These are phyloP conservation scores for Therioaphis trifolii DNA, from an alignment of 2,888 invertebrate genomes.

Conservation along the genomic window DNA sequence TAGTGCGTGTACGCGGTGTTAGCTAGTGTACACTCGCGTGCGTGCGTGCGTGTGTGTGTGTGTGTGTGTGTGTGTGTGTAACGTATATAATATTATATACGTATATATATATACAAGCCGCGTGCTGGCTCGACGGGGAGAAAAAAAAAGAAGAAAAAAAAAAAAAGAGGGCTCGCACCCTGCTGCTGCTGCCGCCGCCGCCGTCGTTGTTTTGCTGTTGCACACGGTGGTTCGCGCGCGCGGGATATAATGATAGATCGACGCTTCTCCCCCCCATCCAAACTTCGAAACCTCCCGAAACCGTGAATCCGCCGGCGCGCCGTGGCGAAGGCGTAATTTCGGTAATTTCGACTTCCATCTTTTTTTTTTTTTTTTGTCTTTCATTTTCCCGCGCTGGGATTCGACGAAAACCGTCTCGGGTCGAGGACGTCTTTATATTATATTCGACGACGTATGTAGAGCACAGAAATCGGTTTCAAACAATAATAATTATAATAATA, in stretches of 20 bases:
- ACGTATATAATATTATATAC: background rate
- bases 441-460: too few relatives aligned
- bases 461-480: too few relatives aligned
- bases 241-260: constrained; percentile 16
- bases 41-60: background rate
- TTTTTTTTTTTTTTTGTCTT: background rate
- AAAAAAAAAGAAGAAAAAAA: background rate
- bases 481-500: too few relatives aligned
- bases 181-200: too few relatives aligned
- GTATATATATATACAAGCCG: background rate
- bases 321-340: too few relatives aligned
- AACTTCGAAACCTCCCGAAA: background rate
- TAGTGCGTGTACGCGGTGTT: too few relatives aligned
- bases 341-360: background rate
- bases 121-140: background rate
- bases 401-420: too few relatives aligned
- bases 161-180: constrained; percentile 23
- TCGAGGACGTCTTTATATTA: too few relatives aligned
- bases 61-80: background rate
- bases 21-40: background rate
- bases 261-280: background rate
- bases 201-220: too few relatives aligned
- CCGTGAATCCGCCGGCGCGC: background rate
- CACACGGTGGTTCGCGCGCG: constrained; percentile 15
- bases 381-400: background rate